Evolutionary conservation across 2,113 vertebrate genomes (phyloP), one percentile per base, ranked within the genome.

Genomic region (Caretta caretta): DNA sequence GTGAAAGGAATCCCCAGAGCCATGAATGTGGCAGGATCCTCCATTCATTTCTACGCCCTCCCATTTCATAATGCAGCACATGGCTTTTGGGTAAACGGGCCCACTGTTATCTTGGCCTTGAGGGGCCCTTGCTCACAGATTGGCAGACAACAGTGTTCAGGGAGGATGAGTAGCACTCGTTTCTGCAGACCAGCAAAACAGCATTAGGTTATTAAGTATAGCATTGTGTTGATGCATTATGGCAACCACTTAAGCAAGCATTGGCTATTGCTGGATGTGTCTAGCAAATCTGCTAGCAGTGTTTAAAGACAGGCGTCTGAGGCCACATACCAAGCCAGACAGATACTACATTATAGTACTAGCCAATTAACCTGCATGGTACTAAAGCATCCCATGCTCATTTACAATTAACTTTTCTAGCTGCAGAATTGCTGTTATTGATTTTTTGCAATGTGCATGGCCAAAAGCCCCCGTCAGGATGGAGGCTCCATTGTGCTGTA

Each of bases 121-220:
- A 94, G 72, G 65, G 80, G 91, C 78, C 38, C 65, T 84, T 51
- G 85, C 65, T 85, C 78, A 76, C 65, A 29, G 79, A 65, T 85
- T 91, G 92, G 51, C 92, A 90, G 85, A 88, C 91, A 91, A 93
- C 80, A 86, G 86, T 83, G 95, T 93, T 96, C 90, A 78, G 90
- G 95, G 91, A 90, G 78, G 90, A 88, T 81, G 76, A 89, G 56
- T 79, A 84, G 93, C 65, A 49, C 46, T 94, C 92, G 83, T 50
- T 96, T 91, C 93, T 89, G 86, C 83, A 88, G 96, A 87, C 96
- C 97, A 90, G 92, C 89, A 95, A 96, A 97, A 97, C 92, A 96
- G 51, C 35, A 72, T 85, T 91, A 90, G 93, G 89, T 88, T 84
- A 91, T 95, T 89, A 91, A 92, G 90, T 91, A 95, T 81, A 81